Conservation (phyloP, 2,113 vertebrate genomes). For the Erinaceus europaeus region DNA sequence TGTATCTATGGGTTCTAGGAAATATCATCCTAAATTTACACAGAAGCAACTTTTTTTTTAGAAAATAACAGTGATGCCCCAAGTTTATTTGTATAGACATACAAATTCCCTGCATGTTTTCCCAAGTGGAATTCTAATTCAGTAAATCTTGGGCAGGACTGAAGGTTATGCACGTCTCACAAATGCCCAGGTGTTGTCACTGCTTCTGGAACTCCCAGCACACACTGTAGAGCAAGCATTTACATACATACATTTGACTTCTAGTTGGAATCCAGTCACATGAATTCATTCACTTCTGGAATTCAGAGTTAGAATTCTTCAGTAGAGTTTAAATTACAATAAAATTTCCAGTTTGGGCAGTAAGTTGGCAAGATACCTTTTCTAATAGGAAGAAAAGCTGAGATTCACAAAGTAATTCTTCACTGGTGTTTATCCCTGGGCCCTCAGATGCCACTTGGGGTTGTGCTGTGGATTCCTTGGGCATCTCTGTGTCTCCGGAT, state of each 20-base stretch:
- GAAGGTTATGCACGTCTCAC: not conserved
- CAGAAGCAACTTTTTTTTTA: not conserved
- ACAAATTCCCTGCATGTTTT: too few relatives aligned
- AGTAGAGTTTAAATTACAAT: constrained; percentile 7
- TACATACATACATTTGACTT: not conserved
- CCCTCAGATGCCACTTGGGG: not conserved
- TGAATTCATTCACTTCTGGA: not conserved
- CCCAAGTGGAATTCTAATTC: not conserved
- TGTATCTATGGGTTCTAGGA: not conserved
- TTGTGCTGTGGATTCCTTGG: not conserved
- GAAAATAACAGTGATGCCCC: too few relatives aligned
- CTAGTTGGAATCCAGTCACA: not conserved
- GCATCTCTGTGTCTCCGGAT: not conserved
- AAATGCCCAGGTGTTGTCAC: not conserved
- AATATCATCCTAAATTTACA: not conserved
- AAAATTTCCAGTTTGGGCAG: not conserved
- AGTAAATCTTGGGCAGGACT: not conserved
- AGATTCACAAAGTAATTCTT: not conserved
- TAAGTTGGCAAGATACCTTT: not conserved
- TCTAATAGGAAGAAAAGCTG: not conserved
- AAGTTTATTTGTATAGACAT: too few relatives aligned
- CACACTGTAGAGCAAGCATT: not conserved
- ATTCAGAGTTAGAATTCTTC: not conserved
- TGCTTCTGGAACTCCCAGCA: not conserved
- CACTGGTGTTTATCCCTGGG: not conserved